Conservation (phyloP, 2,888 invertebrate species). For the Conops quadrifasciatus region DNA sequence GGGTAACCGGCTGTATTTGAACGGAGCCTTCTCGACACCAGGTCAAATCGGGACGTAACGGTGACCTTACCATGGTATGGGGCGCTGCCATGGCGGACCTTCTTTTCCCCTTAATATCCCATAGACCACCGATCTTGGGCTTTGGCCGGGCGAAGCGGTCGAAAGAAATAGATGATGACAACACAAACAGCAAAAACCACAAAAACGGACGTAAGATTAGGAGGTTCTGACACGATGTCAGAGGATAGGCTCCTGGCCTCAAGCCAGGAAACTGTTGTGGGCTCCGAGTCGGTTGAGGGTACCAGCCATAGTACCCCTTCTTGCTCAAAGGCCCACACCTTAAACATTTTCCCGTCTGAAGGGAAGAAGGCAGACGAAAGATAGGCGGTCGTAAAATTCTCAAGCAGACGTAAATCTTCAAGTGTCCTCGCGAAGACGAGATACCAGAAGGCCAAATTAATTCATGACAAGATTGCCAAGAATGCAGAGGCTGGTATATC, state of each 20-base stretch:
- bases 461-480: slow-evolving; percentile 6
- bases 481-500: neutral
- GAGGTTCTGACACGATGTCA: neutral
- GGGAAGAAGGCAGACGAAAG: neutral
- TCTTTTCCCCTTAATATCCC: slow-evolving; percentile 31
- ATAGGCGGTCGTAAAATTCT: neutral
- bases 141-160: neutral
- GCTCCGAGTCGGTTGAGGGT: neutral
- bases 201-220: neutral
- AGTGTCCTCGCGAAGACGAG: too few relatives aligned
- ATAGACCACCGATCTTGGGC: too few relatives aligned
- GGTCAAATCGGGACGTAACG: slow-evolving; percentile 35
- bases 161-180: too few relatives aligned
- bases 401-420: neutral
- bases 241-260: neutral
- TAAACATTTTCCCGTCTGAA: neutral
- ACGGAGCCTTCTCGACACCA: slow-evolving; percentile 36
- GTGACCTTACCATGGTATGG: slow-evolving; percentile 36
- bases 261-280: neutral
- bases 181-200: neutral
- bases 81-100: slow-evolving; percentile 38
- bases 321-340: neutral
- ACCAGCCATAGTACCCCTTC: neutral
- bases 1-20: slow-evolving; percentile 38
- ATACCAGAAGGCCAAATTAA: slow-evolving; percentile 2